These are phyloP conservation scores for Actinia equina DNA, from an alignment of 64 coral and sea anemone species.

Conservation along the genomic window DNA sequence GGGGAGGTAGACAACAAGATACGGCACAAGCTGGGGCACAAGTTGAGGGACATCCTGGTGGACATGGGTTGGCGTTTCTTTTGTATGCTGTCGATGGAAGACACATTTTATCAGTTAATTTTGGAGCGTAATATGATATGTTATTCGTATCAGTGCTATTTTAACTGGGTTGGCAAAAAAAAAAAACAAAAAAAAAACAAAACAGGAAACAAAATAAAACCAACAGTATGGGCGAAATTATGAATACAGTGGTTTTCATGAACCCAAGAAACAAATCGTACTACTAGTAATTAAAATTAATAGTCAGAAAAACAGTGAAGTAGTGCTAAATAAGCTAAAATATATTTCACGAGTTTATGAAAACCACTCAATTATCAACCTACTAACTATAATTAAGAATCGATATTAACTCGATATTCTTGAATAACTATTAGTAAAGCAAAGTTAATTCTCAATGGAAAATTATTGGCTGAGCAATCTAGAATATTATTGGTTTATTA, in stretches of 20 bases:
- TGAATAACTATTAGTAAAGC: too few relatives aligned
- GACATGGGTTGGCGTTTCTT: constrained; percentile 97
- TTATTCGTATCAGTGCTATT: neutral
- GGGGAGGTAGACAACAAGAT: constrained; percentile 91
- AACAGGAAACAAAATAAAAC: too few relatives aligned
- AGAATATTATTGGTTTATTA: neutral
- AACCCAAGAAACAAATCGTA: too few relatives aligned
- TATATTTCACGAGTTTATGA: too few relatives aligned
- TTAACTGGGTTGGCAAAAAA: neutral
- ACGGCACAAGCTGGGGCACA: constrained; percentile 90
- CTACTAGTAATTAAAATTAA: too few relatives aligned
- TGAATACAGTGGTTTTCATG: too few relatives aligned
- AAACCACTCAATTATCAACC: too few relatives aligned
- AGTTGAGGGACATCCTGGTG: constrained; percentile 81
- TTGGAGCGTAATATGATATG: neutral
- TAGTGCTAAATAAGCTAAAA: too few relatives aligned
- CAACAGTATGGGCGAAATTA: too few relatives aligned
- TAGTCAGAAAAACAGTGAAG: too few relatives aligned
- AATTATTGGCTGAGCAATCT: neutral
- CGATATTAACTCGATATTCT: too few relatives aligned
- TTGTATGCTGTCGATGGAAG: constrained; percentile 66
- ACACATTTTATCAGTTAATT: neutral
- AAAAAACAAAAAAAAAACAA: neutral
- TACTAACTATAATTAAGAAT: too few relatives aligned
- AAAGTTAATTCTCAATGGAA: neutral